Base-by-base conservation (phyloP, 2,113 vertebrate genomes). In the Scatophagus argus region DNA sequence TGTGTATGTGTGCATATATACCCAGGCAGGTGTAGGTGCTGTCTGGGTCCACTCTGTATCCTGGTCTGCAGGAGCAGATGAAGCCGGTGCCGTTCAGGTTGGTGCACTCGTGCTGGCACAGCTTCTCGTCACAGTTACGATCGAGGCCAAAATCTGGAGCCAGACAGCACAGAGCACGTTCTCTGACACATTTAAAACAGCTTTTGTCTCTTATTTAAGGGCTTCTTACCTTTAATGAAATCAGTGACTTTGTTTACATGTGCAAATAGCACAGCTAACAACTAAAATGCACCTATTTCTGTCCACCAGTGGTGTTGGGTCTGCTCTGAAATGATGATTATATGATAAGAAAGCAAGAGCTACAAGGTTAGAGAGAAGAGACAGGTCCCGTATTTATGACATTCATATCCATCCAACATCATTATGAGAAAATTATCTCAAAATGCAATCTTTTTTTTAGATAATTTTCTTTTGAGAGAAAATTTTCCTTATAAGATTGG, bases 101-200 rank as follows among this genome's bases (percentile, higher is more conserved):
- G 38, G 96, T 97, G 89, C 97, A 98, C 11, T 96, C 94, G 6
- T 98, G 97, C 77, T 98, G 95, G 84, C 97, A 98, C 14, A 96
- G 86, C 67, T 95, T 96, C 95, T 98, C 96, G 60, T 95, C 93
- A 92, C 97, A 98, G 41, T 92, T 95, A 77, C 96, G 93, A 39
- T 95, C 91, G 1, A 92, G 84, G 74, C 95, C 96, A 68, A 92
- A 79, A 89, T 97, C 97, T 98, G 65, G 6, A 83, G 29, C 5
- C n/a, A 64, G 23, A 51, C 55, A 21, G 32, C 44, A 87, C 39
- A 74, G 25, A 84, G 32, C 29, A 1, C 8, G 17, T 41, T 31
- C 14, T 32, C 32, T n/a, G 41, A 63, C 10, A 52, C 32, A 38
- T 77, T 52, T n/a, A n/a, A 27, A 61, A 61, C 46, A 54, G 21